Percentiles rank a stretch among this genome's conserved stretches.
These are phyloP conservation scores for Columba janthina DNA, from an alignment of 2,113 vertebrate genomes.

Conservation along the genomic window DNA sequence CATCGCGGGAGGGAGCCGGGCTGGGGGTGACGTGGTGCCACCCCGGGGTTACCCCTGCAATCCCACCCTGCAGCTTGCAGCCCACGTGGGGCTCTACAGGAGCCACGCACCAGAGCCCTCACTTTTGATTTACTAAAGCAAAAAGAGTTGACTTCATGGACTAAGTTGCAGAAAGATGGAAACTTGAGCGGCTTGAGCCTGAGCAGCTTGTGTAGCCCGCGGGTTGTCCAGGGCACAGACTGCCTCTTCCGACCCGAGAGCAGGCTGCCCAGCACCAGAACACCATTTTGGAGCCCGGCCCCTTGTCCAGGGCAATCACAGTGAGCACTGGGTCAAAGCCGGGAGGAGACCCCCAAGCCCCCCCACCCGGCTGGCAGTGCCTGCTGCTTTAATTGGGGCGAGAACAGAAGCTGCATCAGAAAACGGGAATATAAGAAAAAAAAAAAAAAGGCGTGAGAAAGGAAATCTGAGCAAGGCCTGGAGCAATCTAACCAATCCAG, in stretches of 20 bases:
- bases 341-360: background rate
- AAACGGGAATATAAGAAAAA: background rate
- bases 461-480: constrained; percentile 69
- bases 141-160: background rate
- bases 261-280: background rate
- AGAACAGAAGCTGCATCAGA: background rate
- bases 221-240: background rate
- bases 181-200: fast-evolving
- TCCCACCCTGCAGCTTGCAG: fast-evolving
- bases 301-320: background rate
- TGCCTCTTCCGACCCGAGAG: fast-evolving
- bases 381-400: background rate
- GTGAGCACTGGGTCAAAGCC: fast-evolving
- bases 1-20: fast-evolving
- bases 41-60: background rate
- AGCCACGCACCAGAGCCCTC: background rate
- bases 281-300: fast-evolving
- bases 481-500: constrained; percentile 64
- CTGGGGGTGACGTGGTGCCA: background rate
- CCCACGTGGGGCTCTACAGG: too few relatives aligned
- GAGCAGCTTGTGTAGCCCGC: background rate
- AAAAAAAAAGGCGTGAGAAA: constrained; percentile 68
- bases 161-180: background rate
- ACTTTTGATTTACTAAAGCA: background rate
- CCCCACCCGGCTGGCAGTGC: fast-evolving